Evolutionary conservation across 1,140 invertebrate genomes (phyloP).

Genomic region (Rhynchophorus ferrugineus): DNA sequence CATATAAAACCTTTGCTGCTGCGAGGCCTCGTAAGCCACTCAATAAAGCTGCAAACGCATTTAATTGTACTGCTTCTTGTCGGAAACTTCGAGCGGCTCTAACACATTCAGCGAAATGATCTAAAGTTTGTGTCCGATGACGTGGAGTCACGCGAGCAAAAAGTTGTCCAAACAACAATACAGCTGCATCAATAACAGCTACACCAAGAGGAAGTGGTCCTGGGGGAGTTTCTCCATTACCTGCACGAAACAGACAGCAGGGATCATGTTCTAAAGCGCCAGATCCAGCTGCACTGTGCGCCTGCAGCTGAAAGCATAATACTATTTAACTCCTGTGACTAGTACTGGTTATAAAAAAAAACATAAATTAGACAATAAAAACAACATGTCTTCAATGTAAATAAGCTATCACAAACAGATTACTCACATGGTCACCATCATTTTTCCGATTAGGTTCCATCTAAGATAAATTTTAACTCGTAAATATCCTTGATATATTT

Average conservation of each 20-base stretch:
- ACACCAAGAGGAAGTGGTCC: constrained; percentile 93
- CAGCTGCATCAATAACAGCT: constrained; percentile 91
- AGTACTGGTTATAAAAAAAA: constrained; percentile 12
- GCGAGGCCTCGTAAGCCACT: constrained; percentile 82
- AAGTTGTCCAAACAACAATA: constrained; percentile 86
- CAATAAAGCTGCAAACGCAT: constrained; percentile 90
- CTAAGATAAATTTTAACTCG: constrained; percentile 42
- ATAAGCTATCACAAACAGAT: constrained; percentile 6
- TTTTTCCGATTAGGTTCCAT: constrained; percentile 68
- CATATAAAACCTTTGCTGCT: constrained; percentile 8
- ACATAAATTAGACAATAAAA: constrained; percentile 3
- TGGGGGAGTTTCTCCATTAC: constrained; percentile 49
- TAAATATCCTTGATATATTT: constrained; percentile 5
- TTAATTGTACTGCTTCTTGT: constrained; percentile 94
- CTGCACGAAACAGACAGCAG: constrained; percentile 62
- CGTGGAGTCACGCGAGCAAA: constrained; percentile 93
- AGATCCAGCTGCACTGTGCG: constrained; percentile 88
- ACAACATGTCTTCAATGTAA: not conserved
- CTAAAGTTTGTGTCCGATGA: constrained; percentile 92
- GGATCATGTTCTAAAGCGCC: constrained; percentile 93
- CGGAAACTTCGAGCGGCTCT: constrained; percentile 83
- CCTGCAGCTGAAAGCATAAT: constrained; percentile 61
- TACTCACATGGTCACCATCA: constrained; percentile 68
- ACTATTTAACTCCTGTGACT: constrained; percentile 13
- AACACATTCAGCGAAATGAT: constrained; percentile 94